Conservation (phyloP, 2,113 vertebrate genomes). For the Scortum barcoo region DNA sequence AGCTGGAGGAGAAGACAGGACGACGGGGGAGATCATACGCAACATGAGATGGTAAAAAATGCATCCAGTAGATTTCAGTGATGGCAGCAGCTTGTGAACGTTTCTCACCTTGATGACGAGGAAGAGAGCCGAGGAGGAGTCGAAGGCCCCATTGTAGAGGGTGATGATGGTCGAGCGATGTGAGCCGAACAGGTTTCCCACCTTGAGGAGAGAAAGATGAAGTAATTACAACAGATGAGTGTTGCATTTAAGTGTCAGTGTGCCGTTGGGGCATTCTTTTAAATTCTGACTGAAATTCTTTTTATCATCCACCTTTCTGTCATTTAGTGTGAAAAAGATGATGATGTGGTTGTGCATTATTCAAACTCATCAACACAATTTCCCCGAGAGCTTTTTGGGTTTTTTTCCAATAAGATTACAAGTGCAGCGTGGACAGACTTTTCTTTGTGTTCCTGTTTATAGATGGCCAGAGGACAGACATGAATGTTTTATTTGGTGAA, state of each 20-base stretch:
- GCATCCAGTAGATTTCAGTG: not conserved
- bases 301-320: not conserved
- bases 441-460: not conserved
- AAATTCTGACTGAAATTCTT: not conserved
- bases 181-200: conserved; percentile 93
- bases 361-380: not conserved
- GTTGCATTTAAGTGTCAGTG: not conserved
- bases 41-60: not conserved
- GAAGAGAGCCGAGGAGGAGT: conserved; percentile 93
- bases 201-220: conserved; percentile 73
- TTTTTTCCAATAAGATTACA: not conserved
- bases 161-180: conserved; percentile 94
- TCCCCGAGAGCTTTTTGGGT: not conserved
- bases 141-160: conserved; percentile 94
- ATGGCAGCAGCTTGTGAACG: not conserved
- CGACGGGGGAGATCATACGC: not conserved
- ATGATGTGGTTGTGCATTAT: not conserved
- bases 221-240: not conserved
- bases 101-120: conserved; percentile 90
- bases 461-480: not conserved
- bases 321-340: not conserved
- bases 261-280: not conserved
- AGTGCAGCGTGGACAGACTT: not conserved
- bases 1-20: conserved; percentile 80
- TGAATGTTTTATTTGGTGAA: not conserved